A percentile compares a stretch with the other conserved stretches of the same genome.
Conservation (phyloP, 2,888 invertebrate genomes). For the Phyllotreta striolata region DNA sequence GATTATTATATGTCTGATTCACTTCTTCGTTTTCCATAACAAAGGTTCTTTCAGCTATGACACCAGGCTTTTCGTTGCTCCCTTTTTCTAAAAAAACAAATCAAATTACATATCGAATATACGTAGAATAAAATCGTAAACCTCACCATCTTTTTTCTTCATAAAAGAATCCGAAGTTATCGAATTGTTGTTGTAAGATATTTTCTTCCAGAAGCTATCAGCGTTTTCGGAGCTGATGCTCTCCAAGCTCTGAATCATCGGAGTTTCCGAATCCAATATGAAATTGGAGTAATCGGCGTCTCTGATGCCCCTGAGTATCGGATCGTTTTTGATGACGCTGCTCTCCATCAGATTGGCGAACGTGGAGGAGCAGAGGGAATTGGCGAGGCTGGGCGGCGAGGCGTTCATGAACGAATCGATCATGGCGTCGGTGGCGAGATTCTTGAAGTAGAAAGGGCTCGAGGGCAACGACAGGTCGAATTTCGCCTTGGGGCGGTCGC, state of each 20-base stretch:
- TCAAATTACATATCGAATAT: no score
- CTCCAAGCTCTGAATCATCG: slow-evolving; percentile 55
- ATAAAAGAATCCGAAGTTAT: slow-evolving; percentile 38
- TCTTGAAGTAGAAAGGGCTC: slow-evolving; percentile 56
- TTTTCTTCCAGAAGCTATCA: slow-evolving; percentile 55
- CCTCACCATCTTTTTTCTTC: slow-evolving; percentile 36
- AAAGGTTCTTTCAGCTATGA: no score
- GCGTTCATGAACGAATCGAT: slow-evolving; percentile 64
- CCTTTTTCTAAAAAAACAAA: slow-evolving; percentile 25
- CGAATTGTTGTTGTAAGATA: slow-evolving; percentile 41
- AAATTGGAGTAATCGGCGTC: slow-evolving; percentile 57
- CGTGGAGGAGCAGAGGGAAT: slow-evolving; percentile 63
- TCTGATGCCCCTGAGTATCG: slow-evolving; percentile 57
- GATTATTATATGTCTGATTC: slow-evolving; percentile 29
- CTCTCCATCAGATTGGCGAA: slow-evolving; percentile 61
- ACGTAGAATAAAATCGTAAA: no score
- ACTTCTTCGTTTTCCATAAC: not conserved
- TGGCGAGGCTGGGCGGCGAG: slow-evolving; percentile 69
- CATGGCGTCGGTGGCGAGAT: slow-evolving; percentile 57
- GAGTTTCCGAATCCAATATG: slow-evolving; percentile 55
- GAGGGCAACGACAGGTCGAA: slow-evolving; percentile 58
- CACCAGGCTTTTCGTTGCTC: not conserved
- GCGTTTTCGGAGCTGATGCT: slow-evolving; percentile 57
- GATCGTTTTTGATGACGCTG: slow-evolving; percentile 60
- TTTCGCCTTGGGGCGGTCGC: slow-evolving; percentile 42